Evolutionary conservation across 2,113 vertebrate species (phyloP), one percentile per base, ranked within the genome.

Genomic region (Chlorodrepanis virens): DNA sequence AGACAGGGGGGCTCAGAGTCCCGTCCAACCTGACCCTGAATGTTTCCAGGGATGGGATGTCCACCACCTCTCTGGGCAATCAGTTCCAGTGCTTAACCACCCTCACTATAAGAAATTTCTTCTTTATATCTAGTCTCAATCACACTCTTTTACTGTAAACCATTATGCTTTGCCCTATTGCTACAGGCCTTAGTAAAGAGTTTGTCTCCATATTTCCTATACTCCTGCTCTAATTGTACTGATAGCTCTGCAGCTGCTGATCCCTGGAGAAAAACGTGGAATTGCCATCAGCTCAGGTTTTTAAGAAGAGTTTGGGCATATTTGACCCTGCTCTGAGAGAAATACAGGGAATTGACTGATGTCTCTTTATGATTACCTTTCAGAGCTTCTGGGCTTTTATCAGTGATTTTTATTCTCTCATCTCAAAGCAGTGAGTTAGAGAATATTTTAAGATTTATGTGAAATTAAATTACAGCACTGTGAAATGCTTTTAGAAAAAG

Each of bases 401-500:
- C 27, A 53, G 28, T 31, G 4, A 3, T 60, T 6, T 53, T 85
- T 91, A 35, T 50, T 72, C 21, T 40, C 20, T 63, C 10, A 29
- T 77, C 33, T 83, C 42, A 54, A 74, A 94, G 67, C 70, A 85
- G 50, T 27, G 10, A 39, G 29, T 52, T 90, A 75, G 28, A 81
- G 68, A n/a, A n/a, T 92, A 83, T 70, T 74, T 85, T 67, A 94
- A 90, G 63, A 74, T 15, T 80, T 65, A 24, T 63, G 39, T 89
- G 64, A 92, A 92, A 83, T 40, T 83, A 81, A 90, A 95, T 83
- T 80, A 68, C 56, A 40, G 11, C 53, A 15, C 47, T 74, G 25
- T 33, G 8, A 91, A 94, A 88, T 68, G 31, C 56, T 92, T 96
- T 96, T 83, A 75, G 68, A 59, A 49, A 50, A 94, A 60, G 10